Evolutionary conservation across 2,888 invertebrate genomes (phyloP), one percentile per base, ranked within the genome.

Genomic region (Rhimphoctona megacephalus): DNA sequence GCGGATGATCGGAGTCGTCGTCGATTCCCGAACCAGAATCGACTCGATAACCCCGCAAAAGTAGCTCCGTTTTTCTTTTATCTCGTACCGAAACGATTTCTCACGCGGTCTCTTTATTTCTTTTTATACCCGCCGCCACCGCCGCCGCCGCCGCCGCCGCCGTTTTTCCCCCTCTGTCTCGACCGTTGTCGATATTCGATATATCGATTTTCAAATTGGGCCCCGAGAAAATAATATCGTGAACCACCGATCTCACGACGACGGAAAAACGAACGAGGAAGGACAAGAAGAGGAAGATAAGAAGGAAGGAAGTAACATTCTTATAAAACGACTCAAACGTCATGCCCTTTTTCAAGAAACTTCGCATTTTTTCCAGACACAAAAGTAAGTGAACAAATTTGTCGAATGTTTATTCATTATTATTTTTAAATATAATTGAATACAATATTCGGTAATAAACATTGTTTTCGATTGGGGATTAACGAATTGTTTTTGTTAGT

Each of bases 281-380:
- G 54, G 39, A 66, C 70, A 67, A 66, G 25, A 73, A 30, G 25
- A 73, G 49, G 54, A n/a, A 64, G 25, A 39, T 30, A 39, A 70
- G 52, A 46, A 64, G 61, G 39, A 52, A 70, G 57, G 39, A 54
- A 64, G 36, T 39, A 36, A 19, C 49, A 11, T 14, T 6, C n/a
- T 54, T 17, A 52, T 17, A 69, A 69, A 69, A 69, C 43, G 14
- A 17, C 22, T 30, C 70, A 14, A 46, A 25, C 61, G 87, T 69
- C 76, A 94, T 94, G 94, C 92, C 93, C 73, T 92, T 94, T 86
- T 94, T 94, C 88, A 93, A 93, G 87, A 94, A 93, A 87, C 86
- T 94, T 57, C 87, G 91, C 39, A 91, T 92, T 88, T 93, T 93
- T 82, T 88, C 93, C 81, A 91, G 91, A 70, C 93, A 93, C 85